Conservation (phyloP, 2,888 invertebrate species). For the Gerosis bhagava region DNA sequence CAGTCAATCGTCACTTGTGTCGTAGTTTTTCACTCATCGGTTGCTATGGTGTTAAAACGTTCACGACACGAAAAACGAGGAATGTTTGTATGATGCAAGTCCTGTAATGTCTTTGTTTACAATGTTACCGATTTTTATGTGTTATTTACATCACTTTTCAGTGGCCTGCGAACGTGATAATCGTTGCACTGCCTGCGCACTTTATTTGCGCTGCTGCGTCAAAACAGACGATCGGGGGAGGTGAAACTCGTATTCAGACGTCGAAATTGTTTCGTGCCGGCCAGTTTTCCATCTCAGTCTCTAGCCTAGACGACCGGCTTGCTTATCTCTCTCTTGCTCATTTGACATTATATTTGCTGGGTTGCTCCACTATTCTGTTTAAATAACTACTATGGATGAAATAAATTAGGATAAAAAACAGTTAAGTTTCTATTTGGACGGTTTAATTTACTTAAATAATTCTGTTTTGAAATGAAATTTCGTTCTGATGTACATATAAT, state of each 20-base stretch:
- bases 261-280: conserved; percentile 38
- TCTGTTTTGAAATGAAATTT: no score
- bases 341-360: conserved; percentile 50
- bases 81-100: conserved; percentile 41
- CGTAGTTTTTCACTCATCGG: conserved; percentile 66
- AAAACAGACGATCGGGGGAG: conserved; percentile 51
- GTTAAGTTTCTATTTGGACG: no score
- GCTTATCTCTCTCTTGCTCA: conserved; percentile 52
- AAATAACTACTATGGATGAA: conserved; percentile 1
- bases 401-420: no score
- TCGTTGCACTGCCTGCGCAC: conserved; percentile 80
- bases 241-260: conserved; percentile 37
- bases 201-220: conserved; percentile 76
- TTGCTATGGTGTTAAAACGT: conserved; percentile 61
- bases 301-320: conserved; percentile 41
- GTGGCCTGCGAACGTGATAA: conserved; percentile 71
- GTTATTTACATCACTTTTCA: conserved; percentile 75
- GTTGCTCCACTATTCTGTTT: conserved; percentile 44
- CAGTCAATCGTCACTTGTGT: conserved; percentile 66
- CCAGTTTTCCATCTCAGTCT: conserved; percentile 56
- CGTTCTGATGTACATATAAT: no score
- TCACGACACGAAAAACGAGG: conserved; percentile 46
- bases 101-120: conserved; percentile 60
- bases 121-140: conserved; percentile 54
- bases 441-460: no score